Evolutionary conservation across 2,797 vertebrate species (phyloP), one percentile per base, ranked within the genome.

Genomic region (Podarcis lilfordi): DNA sequence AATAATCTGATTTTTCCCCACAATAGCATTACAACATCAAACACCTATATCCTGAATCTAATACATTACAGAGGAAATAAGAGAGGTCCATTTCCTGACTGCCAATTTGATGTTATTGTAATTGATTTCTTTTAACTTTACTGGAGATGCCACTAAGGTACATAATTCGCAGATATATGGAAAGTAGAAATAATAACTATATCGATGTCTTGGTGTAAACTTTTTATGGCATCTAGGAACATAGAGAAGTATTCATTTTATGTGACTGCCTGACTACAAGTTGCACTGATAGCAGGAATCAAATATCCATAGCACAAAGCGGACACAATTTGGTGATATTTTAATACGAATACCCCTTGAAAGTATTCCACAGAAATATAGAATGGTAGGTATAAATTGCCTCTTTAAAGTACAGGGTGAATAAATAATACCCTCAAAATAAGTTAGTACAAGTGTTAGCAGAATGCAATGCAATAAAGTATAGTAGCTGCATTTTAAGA

Each of bases 281-380:
- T 86, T 79, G 80, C 91, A 80, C 61, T 76, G 77, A 81, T 84
- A 89, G 71, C 50, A 37, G 90, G 79, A 90, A 64, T 82, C 78
- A 77, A 45, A 32, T 80, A 86, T 78, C 76, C 85, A 45, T 61
- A 91, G 59, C 87, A 77, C 64, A 91, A 94, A 91, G 50, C n/a
- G 89, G 75, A n/a, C 75, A 64, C 89, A n/a, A 79, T 82, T 32
- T 88, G 50, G 59, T 29, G 43, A 87, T 50, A 92, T 75, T 85
- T 85, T 88, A 86, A 90, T 89, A 87, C 2, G 17, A 71, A 89
- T 91, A 91, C 84, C 45, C 35, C 37, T 82, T 50, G 74, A 78
- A 93, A 92, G 77, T 89, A 82, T 91, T 76, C 84, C 45, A 89
- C 86, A 45, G 90, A 84, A 87, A 81, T 66, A 87, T 93, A 69